Evolutionary conservation across 2,888 invertebrate species (phyloP).

Genomic region (Drosophila kokeensis): DNA sequence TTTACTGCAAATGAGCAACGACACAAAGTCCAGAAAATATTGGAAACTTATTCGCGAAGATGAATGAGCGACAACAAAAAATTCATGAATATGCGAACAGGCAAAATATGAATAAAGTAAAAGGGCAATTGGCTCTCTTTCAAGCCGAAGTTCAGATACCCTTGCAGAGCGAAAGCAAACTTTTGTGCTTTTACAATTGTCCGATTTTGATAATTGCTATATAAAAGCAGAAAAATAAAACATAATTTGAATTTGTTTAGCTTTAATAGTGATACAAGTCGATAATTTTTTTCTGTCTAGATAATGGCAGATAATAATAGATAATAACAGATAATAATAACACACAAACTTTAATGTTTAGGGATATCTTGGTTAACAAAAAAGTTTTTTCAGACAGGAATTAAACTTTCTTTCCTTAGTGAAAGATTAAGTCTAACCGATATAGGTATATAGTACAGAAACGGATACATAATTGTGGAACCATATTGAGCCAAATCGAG

Average conservation of each 20-base stretch:
- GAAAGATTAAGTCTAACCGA: too few species aligned
- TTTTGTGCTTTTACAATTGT: too few species aligned
- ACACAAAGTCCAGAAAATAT: slow-evolving; percentile 34
- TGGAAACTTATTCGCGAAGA: slow-evolving; percentile 62
- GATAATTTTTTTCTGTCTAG: too few species aligned
- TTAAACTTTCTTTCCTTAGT: not conserved
- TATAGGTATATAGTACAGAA: not conserved
- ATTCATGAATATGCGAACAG: slow-evolving; percentile 66
- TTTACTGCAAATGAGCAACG: slow-evolving; percentile 75
- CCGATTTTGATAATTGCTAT: too few species aligned
- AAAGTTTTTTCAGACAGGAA: not conserved
- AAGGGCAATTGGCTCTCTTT: accelerated
- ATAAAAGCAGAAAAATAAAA: too few species aligned
- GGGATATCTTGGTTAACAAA: not conserved
- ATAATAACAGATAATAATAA: not conserved
- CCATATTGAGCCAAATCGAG: not conserved
- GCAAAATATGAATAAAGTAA: slow-evolving; percentile 38
- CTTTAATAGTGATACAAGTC: not conserved
- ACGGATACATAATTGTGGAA: too few species aligned
- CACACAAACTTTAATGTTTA: not conserved
- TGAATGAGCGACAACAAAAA: slow-evolving; percentile 38
- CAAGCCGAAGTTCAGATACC: not conserved
- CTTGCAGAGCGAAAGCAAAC: not conserved
- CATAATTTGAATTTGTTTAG: not conserved
- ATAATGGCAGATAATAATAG: not conserved